Base-by-base conservation (phyloP, 2,113 vertebrate genomes). In the Platysteira castanea region DNA sequence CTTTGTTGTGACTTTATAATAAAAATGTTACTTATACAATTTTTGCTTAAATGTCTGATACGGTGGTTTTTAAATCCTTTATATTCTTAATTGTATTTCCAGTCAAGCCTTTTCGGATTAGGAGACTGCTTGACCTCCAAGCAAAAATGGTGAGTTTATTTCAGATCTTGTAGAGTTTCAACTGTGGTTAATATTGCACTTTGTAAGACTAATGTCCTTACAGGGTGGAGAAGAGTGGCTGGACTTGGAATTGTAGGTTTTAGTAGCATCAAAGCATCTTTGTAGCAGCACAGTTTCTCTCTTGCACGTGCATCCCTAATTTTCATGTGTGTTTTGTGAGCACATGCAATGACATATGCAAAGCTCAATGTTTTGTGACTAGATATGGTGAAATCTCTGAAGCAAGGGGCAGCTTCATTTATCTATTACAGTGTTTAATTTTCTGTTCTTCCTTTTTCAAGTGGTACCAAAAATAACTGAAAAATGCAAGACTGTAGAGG, bases 21-120 rank as follows among this genome's bases (percentile, higher is more conserved):
- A 37, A 76, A 74, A 83, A 10, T 24, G 12, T 54, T 70, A 37
- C 13, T 68, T 52, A 22, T 3, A 15, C 52, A 28, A 20, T 59
- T 85, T 92, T 73, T 83, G 30, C 41, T 70, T 56, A 27, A 35
- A 75, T 80, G 26, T 50, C 50, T 67, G 31, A 20, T 67, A 19
- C 1, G 1, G 42, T 63, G 4, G 80, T 89, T 93, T 83, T 7
- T 1, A 78, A 78, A 75, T 54, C 13, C 10, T 57, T 77, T 87
- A 9, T 78, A 7, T 79, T 69, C 35, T 67, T 52, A 44, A 84
- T 44, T 90, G 31, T 50, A 95, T 89, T 96, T 89, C 49, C 89
- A 99, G 99, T 99, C 73, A 98, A 98, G 71, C 98, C 98, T 73
- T 99, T 98, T 98, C 98, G 99, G 97, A 97, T 99, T 59, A 98